Evolutionary conservation across 2,888 invertebrate genomes (phyloP).

Genomic region (Tipula confusa): DNA sequence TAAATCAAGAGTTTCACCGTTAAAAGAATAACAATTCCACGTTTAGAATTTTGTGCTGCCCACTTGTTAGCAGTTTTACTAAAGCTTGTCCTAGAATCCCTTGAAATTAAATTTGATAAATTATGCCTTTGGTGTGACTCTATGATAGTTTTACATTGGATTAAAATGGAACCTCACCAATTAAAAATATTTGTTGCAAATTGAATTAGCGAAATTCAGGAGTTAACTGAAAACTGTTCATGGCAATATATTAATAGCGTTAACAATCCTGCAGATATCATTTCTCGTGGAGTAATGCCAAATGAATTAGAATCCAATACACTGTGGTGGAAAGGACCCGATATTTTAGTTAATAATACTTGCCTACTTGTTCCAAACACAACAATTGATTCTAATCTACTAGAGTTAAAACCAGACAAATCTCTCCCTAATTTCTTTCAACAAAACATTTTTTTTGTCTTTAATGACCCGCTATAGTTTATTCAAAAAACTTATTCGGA

Average conservation of each 20-base stretch:
- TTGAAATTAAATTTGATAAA: not conserved
- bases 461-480: too few relatives aligned
- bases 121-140: not conserved
- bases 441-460: not conserved
- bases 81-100: not conserved
- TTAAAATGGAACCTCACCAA: not conserved
- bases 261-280: not conserved
- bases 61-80: not conserved
- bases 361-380: not conserved
- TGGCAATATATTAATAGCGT: not conserved
- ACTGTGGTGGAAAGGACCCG: not conserved
- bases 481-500: too few relatives aligned
- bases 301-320: not conserved
- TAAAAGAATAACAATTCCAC: not conserved
- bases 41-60: not conserved
- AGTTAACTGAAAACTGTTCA: not conserved
- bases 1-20: not conserved
- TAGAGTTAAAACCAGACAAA: not conserved
- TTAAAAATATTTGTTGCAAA: not conserved
- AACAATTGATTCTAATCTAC: not conserved
- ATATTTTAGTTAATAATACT: too few relatives aligned
- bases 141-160: not conserved
- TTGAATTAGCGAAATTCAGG: not conserved
- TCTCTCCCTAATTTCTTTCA: not conserved
- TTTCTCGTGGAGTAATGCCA: not conserved